Conservation (phyloP, 2,888 invertebrate genomes). For the Ectemnius cavifrons region DNA sequence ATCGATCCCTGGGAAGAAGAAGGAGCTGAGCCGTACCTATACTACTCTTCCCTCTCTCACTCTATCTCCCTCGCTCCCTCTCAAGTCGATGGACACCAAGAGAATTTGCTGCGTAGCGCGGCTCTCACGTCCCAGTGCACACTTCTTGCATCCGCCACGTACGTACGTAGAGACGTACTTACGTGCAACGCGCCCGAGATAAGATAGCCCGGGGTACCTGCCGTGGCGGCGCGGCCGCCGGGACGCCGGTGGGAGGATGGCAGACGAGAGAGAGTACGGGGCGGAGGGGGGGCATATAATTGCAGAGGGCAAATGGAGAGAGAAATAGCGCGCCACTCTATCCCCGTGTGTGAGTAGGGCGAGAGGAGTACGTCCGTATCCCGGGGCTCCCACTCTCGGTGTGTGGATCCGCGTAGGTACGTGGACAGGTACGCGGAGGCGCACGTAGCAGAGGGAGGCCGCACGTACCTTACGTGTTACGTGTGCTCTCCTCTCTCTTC, state of each 20-base stretch:
- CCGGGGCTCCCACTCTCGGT: conserved; percentile 17
- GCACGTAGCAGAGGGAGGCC: not conserved
- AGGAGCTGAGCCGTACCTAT: no score
- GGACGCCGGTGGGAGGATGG: conserved; percentile 1
- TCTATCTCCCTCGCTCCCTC: not conserved
- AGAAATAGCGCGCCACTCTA: conserved; percentile 29
- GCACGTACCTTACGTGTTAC: conserved; percentile 11
- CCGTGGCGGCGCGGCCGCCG: conserved; percentile 30
- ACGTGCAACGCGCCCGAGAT: conserved; percentile 57
- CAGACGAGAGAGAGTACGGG: conserved; percentile 14
- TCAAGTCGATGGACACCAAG: conserved; percentile 34
- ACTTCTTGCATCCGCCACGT: conserved; percentile 45
- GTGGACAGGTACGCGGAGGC: conserved; percentile 5
- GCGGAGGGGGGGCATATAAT: conserved; percentile 58
- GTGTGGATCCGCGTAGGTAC: conserved; percentile 21
- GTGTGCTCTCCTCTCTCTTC: conserved; percentile 22
- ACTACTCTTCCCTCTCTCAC: conserved; percentile 5
- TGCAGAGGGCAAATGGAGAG: conserved; percentile 59
- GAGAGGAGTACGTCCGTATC: no score
- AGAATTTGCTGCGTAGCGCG: conserved; percentile 41
- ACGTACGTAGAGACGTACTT: conserved; percentile 57
- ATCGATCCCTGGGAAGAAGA: conserved; percentile 53
- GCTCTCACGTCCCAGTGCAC: conserved; percentile 47
- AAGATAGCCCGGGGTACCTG: conserved; percentile 54
- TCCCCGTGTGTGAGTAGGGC: no score